These are phyloP conservation scores for Parnassius smintheus DNA, from an alignment of 2,888 invertebrate species.

Conservation along the genomic window DNA sequence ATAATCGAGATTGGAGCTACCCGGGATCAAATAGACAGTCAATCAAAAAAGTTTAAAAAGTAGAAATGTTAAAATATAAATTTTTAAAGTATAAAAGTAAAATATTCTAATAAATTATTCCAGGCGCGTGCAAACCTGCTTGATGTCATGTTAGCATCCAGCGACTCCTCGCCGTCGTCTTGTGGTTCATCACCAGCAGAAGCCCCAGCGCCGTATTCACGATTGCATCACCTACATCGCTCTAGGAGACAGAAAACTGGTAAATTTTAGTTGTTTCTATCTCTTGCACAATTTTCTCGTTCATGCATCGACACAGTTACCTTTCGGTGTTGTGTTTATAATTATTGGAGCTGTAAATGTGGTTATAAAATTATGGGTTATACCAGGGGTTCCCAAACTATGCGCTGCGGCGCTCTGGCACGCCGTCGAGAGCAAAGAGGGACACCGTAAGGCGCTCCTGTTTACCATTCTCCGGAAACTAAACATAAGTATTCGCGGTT, in stretches of 20 bases:
- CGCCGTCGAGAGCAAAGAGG: no score
- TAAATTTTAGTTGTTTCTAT: constrained; percentile 49
- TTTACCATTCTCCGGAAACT: no score
- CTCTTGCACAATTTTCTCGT: constrained; percentile 19
- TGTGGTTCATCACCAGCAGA: constrained; percentile 82
- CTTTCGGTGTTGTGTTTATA: constrained; percentile 23
- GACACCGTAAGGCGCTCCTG: no score
- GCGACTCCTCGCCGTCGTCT: constrained; percentile 86
- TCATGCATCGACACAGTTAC: constrained; percentile 28
- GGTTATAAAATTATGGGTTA: neutral
- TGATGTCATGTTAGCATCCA: constrained; percentile 89
- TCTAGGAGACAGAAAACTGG: constrained; percentile 90
- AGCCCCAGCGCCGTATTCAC: constrained; percentile 81
- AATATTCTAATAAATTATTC: constrained; percentile 23
- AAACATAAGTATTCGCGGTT: no score
- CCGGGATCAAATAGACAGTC: neutral
- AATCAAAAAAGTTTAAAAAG: neutral
- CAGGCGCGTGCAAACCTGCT: constrained; percentile 88
- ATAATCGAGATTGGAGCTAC: no score
- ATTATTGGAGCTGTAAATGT: neutral
- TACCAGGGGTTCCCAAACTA: no score
- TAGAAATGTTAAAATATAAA: neutral
- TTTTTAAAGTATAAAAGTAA: neutral
- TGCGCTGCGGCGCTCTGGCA: no score
- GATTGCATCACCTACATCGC: constrained; percentile 84